These are phyloP conservation scores for Metridium senile DNA, from an alignment of 92 coral and sea anemone species.

Conservation along the genomic window DNA sequence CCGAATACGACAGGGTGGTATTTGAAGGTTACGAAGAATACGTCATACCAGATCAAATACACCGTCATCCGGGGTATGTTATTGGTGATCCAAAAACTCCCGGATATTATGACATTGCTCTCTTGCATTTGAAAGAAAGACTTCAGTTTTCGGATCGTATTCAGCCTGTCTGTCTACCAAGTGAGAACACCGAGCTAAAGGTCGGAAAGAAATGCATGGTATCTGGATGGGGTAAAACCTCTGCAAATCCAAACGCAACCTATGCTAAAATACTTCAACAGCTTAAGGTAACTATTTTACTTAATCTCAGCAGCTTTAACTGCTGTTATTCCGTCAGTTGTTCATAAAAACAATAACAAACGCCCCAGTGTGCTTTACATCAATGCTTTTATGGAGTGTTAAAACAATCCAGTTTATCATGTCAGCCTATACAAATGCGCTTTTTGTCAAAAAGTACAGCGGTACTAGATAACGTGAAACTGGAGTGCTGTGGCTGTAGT, in stretches of 20 bases:
- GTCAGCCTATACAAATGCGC: too few species aligned
- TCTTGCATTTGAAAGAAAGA: constrained; percentile 72
- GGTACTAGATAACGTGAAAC: too few species aligned
- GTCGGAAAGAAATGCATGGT: constrained; percentile 63
- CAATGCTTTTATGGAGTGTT: too few species aligned
- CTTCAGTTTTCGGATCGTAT: constrained; percentile 71
- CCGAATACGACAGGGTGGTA: constrained; percentile 66
- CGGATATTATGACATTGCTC: constrained; percentile 87
- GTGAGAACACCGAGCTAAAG: constrained; percentile 45
- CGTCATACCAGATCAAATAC: constrained; percentile 47
- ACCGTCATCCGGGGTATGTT: constrained; percentile 72
- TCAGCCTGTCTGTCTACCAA: constrained; percentile 88
- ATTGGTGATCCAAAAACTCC: constrained; percentile 43
- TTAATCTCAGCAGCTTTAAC: not conserved
- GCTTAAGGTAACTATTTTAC: constrained; percentile 21
- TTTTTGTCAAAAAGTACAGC: too few species aligned
- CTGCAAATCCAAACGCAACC: constrained; percentile 39
- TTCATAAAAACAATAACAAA: too few species aligned
- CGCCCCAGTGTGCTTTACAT: too few species aligned
- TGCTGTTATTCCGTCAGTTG: too few species aligned
- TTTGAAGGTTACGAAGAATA: constrained; percentile 84
- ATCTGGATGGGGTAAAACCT: constrained; percentile 84
- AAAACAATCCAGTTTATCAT: too few species aligned
- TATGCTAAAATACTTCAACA: constrained; percentile 66
- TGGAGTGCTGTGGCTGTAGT: too few species aligned